phyloP scores from a whole-genome alignment of 2,113 vertebrate genomes.

The Apteryx mantelli region DNA sequence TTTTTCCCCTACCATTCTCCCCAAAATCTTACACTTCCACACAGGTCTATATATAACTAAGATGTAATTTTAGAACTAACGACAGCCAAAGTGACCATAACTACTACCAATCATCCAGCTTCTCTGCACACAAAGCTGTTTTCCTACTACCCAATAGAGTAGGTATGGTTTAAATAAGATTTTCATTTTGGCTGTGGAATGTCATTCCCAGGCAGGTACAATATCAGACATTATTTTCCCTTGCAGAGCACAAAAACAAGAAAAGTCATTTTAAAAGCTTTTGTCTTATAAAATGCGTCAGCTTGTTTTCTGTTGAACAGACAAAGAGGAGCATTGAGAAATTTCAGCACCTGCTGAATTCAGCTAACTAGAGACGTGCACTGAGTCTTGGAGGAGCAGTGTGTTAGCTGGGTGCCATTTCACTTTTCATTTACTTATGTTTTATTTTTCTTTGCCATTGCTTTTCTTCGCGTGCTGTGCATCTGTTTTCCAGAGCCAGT shows the following conservation, averaged over 20 bases:
- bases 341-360: background rate
- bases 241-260: background rate
- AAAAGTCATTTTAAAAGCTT: background rate
- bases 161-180: background rate
- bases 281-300: background rate
- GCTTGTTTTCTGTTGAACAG: background rate
- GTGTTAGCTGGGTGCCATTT: background rate
- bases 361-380: background rate
- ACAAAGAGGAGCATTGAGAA: background rate
- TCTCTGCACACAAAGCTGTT: background rate
- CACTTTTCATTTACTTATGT: background rate
- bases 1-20: background rate
- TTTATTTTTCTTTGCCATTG: background rate
- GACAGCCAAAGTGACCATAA: conserved; percentile 23
- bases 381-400: background rate
- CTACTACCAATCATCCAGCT: background rate
- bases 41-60: background rate
- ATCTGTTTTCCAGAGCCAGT: background rate
- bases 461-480: background rate
- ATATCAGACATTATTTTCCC: background rate
- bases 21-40: background rate
- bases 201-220: background rate
- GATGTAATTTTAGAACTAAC: background rate
- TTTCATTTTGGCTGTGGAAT: background rate
- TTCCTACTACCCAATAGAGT: background rate